These are phyloP conservation scores for Apeira syringaria DNA, from an alignment of 2,888 invertebrate species.

Conservation along the genomic window DNA sequence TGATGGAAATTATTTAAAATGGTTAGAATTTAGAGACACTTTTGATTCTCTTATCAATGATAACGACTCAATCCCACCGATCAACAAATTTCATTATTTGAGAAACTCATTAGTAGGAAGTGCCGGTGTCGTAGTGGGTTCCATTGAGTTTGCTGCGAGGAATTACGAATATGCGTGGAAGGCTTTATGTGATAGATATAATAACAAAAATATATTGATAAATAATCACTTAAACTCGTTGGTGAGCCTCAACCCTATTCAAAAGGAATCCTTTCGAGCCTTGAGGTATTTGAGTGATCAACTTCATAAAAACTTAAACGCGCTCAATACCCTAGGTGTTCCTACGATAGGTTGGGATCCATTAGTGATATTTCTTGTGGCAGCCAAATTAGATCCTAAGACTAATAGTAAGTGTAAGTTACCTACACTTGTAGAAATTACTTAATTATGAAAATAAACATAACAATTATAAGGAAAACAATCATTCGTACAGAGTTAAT, in stretches of 20 bases:
- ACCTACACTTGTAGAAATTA: neutral
- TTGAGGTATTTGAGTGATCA: conserved; percentile 12
- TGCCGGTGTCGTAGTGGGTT: neutral
- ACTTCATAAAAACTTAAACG: neutral
- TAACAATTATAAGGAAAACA: neutral
- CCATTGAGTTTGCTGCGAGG: neutral
- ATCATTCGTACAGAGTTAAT: too few relatives aligned
- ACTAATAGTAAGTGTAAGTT: conserved; percentile 4
- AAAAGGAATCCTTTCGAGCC: conserved; percentile 7
- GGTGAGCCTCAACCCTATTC: conserved; percentile 5
- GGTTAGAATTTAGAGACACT: too few relatives aligned
- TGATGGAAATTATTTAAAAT: too few relatives aligned
- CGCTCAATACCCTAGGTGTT: neutral
- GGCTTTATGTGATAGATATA: conserved; percentile 3
- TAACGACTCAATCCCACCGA: neutral
- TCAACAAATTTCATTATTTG: neutral
- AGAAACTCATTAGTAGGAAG: neutral
- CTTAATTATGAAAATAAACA: neutral
- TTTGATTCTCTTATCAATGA: too few relatives aligned
- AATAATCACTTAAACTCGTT: conserved; percentile 17
- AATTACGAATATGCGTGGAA: neutral
- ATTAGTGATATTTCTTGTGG: conserved; percentile 3
- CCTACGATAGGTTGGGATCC: conserved; percentile 1
- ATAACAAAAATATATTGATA: conserved; percentile 16
- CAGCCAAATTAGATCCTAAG: conserved; percentile 8